Evolutionary conservation across 2,797 vertebrate species (phyloP).

Genomic region (Amniataba percoides): DNA sequence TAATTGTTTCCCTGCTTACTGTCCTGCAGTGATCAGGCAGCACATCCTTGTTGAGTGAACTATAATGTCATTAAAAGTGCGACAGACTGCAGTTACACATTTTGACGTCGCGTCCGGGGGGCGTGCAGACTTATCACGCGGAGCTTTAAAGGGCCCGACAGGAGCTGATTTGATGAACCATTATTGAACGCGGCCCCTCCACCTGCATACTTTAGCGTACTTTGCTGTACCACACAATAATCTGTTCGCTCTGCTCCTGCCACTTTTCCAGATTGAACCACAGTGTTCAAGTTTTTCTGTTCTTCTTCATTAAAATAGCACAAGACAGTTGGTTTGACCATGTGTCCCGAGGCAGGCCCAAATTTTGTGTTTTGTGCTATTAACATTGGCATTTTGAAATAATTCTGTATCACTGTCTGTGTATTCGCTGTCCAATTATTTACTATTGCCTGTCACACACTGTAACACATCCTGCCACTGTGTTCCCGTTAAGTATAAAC

Average conservation of each 20-base stretch:
- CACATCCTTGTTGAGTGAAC: neutral
- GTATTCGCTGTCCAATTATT: constrained; percentile 7
- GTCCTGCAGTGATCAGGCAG: too few species aligned
- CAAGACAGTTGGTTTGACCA: neutral
- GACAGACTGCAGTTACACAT: neutral
- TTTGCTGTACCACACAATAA: neutral
- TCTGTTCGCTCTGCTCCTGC: neutral
- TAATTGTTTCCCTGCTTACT: neutral
- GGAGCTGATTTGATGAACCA: neutral
- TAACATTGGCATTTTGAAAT: neutral
- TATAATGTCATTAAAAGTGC: neutral
- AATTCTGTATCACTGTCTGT: neutral
- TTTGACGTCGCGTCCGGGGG: neutral
- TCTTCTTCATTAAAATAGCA: neutral
- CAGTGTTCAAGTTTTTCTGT: neutral
- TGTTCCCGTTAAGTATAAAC: neutral
- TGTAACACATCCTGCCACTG: neutral
- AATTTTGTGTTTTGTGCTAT: neutral
- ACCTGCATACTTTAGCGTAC: neutral
- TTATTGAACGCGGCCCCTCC: neutral
- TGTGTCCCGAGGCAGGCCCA: neutral
- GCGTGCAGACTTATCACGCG: neutral
- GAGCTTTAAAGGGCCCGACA: neutral
- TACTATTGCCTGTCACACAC: neutral
- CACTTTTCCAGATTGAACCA: neutral